Conservation (phyloP, 2,797 vertebrate species). For the Liparis tanakae region DNA sequence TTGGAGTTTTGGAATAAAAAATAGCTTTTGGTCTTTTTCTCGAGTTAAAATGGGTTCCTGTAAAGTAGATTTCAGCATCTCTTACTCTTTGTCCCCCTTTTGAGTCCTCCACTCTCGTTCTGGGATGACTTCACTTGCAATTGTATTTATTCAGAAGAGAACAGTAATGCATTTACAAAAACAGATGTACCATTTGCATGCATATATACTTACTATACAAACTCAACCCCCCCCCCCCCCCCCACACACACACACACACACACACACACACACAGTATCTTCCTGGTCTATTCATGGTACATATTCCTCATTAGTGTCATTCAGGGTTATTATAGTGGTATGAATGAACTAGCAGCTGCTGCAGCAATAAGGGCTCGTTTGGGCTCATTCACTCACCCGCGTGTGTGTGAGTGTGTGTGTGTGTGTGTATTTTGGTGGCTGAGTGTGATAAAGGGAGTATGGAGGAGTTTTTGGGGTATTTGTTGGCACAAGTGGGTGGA, state of each 20-base stretch:
- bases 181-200: not conserved
- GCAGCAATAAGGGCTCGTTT: constrained; percentile 43
- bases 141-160: constrained; percentile 46
- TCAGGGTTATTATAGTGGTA: constrained; percentile 53
- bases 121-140: constrained; percentile 42
- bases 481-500: constrained; percentile 14
- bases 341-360: constrained; percentile 71
- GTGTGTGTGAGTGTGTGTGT: not conserved
- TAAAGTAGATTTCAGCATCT: constrained; percentile 23
- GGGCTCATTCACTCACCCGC: constrained; percentile 22
- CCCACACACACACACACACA: constrained; percentile 5
- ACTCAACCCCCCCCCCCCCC: constrained; percentile 1
- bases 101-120: not conserved
- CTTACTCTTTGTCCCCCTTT: not conserved
- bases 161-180: not conserved
- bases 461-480: constrained; percentile 5
- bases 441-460: not conserved
- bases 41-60: not conserved
- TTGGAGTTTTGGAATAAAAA: not conserved
- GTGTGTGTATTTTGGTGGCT: not conserved
- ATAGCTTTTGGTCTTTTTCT: not conserved
- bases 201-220: not conserved
- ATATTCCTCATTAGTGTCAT: constrained; percentile 66
- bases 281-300: constrained; percentile 49
- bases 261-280: constrained; percentile 16